Percentiles rank a stretch among this genome's conserved stretches.
phyloP scores from a whole-genome alignment of 1,140 invertebrate genomes.

The Drosophila pectinifera region DNA sequence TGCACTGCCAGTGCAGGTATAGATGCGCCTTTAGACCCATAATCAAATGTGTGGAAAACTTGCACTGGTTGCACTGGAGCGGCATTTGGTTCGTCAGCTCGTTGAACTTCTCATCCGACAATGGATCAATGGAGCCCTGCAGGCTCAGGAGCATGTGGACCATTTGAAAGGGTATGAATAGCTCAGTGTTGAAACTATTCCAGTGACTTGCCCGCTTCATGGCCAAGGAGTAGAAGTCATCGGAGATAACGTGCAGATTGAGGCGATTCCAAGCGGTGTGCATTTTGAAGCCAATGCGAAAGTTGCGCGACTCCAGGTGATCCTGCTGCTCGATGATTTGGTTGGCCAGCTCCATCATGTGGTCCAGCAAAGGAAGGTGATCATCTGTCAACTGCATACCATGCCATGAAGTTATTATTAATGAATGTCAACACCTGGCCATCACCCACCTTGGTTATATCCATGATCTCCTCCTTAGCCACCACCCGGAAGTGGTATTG shows the following conservation, averaged over 20 bases:
- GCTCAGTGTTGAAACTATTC: conserved; percentile 65
- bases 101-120: conserved; percentile 19
- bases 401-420: background rate
- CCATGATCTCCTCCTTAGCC: conserved; percentile 43
- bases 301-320: conserved; percentile 35
- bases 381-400: conserved; percentile 35
- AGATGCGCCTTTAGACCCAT: conserved; percentile 51
- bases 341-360: conserved; percentile 64
- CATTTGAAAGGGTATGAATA: conserved; percentile 55
- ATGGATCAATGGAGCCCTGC: conserved; percentile 46
- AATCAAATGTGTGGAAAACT: conserved; percentile 32
- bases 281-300: conserved; percentile 63
- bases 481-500: conserved; percentile 64
- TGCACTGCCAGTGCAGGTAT: conserved; percentile 51
- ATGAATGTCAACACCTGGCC: background rate
- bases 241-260: conserved; percentile 60
- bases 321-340: conserved; percentile 54
- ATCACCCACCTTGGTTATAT: conserved; percentile 39
- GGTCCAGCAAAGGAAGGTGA: conserved; percentile 57
- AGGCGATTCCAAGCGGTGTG: conserved; percentile 49
- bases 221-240: conserved; percentile 57
- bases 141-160: conserved; percentile 35
- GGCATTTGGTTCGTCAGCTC: background rate
- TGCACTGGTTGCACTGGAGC: conserved; percentile 60
- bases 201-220: conserved; percentile 49